phyloP scores from a whole-genome alignment of 2,113 vertebrate species.

The Phyllostomus discolor region DNA sequence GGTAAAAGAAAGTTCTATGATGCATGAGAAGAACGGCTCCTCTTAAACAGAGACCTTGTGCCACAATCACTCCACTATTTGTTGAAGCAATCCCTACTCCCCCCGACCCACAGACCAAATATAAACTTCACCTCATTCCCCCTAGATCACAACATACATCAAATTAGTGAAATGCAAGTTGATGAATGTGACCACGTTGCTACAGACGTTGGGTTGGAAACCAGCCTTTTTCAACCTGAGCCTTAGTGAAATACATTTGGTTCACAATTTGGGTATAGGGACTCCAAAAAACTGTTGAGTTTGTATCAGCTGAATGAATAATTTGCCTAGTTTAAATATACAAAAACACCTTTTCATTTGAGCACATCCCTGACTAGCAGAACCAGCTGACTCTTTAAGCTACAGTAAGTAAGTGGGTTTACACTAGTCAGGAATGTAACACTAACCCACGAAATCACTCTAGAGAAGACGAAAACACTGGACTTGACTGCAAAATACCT shows the following conservation, averaged over 20 bases:
- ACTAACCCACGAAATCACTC: background rate
- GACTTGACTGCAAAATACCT: background rate
- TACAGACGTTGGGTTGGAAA: background rate
- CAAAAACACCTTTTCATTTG: background rate
- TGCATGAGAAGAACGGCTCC: background rate
- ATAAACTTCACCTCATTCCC: background rate
- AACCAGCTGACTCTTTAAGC: background rate
- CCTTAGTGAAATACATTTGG: background rate
- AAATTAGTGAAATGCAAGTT: background rate
- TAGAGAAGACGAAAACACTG: background rate
- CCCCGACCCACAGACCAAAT: background rate
- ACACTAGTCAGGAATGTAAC: background rate
- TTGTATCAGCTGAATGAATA: background rate
- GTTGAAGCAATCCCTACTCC: background rate
- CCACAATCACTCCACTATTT: background rate
- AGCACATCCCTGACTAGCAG: background rate
- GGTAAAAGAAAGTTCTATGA: conserved; percentile 26
- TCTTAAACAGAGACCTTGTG: background rate
- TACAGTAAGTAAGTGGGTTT: background rate
- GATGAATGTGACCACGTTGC: background rate
- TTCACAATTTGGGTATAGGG: background rate
- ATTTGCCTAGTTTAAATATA: background rate
- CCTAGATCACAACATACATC: background rate
- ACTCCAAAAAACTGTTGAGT: background rate
- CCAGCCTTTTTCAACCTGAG: background rate